A percentile compares a stretch with the other conserved stretches of the same genome.
phyloP scores from a whole-genome alignment of 2,113 vertebrate species.

The Hassar affinis region DNA sequence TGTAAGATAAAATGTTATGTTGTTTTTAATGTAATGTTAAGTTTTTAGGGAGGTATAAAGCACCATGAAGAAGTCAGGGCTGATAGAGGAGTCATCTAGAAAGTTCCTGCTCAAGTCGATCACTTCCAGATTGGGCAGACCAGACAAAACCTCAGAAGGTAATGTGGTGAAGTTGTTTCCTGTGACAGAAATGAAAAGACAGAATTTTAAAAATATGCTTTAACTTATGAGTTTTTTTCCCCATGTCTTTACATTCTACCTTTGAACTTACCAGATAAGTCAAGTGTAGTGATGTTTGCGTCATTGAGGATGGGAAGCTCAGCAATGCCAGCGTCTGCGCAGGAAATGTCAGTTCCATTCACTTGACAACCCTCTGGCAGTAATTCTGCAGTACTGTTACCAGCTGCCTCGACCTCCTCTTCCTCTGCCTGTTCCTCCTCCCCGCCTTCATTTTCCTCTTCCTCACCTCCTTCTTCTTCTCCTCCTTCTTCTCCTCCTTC shows the following conservation, averaged over 20 bases:
- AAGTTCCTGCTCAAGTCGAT: conserved; percentile 79
- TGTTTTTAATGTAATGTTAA: too few relatives aligned
- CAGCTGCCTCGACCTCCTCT: conserved; percentile 56
- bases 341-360: conserved; percentile 65
- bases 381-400: conserved; percentile 60
- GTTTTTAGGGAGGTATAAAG: conserved; percentile 8
- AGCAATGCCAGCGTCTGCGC: conserved; percentile 68
- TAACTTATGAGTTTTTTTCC: not conserved
- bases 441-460: not conserved
- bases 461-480: conserved; percentile 54
- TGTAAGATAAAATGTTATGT: not conserved
- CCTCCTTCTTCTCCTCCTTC: conserved; percentile 41
- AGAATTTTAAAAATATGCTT: not conserved
- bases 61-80: conserved; percentile 67
- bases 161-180: conserved; percentile 75
- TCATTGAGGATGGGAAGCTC: conserved; percentile 70
- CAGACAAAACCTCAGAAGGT: conserved; percentile 62
- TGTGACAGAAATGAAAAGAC: conserved; percentile 48
- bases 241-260: not conserved
- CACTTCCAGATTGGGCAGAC: conserved; percentile 69
- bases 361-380: conserved; percentile 67
- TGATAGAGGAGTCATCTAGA: conserved; percentile 67
- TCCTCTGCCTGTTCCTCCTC: conserved; percentile 55
- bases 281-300: conserved; percentile 68
- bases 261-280: conserved; percentile 71